Evolutionary conservation across 2,797 vertebrate species (phyloP), one percentile per base, ranked within the genome.

Genomic region (Okamejei kenojei): DNA sequence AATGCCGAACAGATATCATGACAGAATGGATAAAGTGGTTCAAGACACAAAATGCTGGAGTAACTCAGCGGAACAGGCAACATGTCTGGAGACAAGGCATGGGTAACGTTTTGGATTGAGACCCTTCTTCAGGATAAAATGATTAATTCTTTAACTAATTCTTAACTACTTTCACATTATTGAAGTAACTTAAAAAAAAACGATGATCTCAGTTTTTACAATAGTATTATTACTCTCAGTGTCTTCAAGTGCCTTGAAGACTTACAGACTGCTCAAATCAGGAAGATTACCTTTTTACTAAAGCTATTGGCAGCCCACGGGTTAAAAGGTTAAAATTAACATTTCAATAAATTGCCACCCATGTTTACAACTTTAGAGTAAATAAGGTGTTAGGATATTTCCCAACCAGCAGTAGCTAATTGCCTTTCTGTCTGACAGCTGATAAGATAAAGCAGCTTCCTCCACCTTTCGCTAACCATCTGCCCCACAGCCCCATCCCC

Each of bases 381-480:
- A 88, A 88, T 35, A 65, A 88, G 15, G 84, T 17, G 1, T 88
- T 65, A 88, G 63, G 84, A 61, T 88, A 88, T 88, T 88, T 88
- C 68, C 32, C n/a, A 17, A 19, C 63, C 29, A 73, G 71, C 61
- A 88, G 84, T 88, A 88, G 61, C 90, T 92, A 92, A 92, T 92
- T 92, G 90, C 90, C 68, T 74, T 21, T 71, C 81, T 3, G 94
- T 95, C 94, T 95, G 96, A 96, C 96, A 96, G 94, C 94, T 80
- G 93, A 68, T 93, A 94, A 95, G 95, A 96, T 96, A 96, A 95
- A 94, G 93, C 61, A 1, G 80, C 94, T 94, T 94, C 95, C 93
- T 93, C 95, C 95, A 96, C 95, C 95, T 96, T 95, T 93, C 74
- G 94, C 94, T 95, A 96, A 95, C 95, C 95, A 93, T 3, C 81